phyloP scores from a whole-genome alignment of 1,140 invertebrate genomes.

The Scaptomyza graminum region DNA sequence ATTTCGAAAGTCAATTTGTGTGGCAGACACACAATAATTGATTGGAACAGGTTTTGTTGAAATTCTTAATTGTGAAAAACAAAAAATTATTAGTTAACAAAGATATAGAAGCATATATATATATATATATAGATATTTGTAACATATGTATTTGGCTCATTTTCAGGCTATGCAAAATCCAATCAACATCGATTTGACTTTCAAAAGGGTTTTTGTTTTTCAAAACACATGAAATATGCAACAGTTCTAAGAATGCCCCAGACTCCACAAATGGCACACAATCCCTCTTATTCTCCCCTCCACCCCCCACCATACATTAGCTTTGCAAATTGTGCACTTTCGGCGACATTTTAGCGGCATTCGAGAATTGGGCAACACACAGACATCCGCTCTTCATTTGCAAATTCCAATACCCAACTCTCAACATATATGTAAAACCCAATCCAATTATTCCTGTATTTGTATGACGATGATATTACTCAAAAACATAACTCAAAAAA shows the following conservation, averaged over 20 bases:
- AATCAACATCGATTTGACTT: slow-evolving; percentile 49
- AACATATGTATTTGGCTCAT: no score
- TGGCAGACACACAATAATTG: slow-evolving; percentile 38
- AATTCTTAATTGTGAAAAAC: slow-evolving; percentile 16
- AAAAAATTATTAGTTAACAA: slow-evolving; percentile 6
- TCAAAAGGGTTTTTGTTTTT: slow-evolving; percentile 32
- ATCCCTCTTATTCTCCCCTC: background rate
- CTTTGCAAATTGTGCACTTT: slow-evolving; percentile 69
- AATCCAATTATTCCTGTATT: slow-evolving; percentile 33
- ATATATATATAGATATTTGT: background rate
- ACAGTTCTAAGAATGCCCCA: slow-evolving; percentile 44
- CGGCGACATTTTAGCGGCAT: slow-evolving; percentile 63
- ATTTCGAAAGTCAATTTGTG: slow-evolving; percentile 35
- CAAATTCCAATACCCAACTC: slow-evolving; percentile 10
- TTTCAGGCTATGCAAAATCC: background rate
- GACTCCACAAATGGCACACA: slow-evolving; percentile 25
- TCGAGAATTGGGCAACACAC: slow-evolving; percentile 59
- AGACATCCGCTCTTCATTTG: slow-evolving; percentile 60
- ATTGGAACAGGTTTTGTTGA: slow-evolving; percentile 43
- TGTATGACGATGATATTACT: background rate
- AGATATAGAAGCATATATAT: background rate
- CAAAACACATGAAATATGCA: slow-evolving; percentile 69
- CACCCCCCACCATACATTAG: slow-evolving; percentile 57
- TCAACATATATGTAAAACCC: background rate
- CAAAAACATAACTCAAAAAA: slow-evolving; percentile 62